Percentiles rank a stretch among this genome's conserved stretches.
Evolutionary conservation across 1,140 invertebrate genomes (phyloP).

Genomic region (Lepidurus packardi): DNA sequence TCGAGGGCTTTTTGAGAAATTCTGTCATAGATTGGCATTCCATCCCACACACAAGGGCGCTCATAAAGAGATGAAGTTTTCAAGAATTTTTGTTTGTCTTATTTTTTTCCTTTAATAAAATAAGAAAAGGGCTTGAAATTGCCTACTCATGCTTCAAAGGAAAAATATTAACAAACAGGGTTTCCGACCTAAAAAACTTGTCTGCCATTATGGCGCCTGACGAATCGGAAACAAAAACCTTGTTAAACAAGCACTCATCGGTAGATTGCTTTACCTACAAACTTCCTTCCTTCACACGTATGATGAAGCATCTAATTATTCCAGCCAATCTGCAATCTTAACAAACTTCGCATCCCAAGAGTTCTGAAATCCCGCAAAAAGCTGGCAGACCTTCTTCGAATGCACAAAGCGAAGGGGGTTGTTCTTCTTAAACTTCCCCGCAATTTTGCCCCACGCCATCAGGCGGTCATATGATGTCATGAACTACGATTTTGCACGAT

Average conservation of each 20-base stretch:
- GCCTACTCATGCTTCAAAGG: slow-evolving; percentile 1
- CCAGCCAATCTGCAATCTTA: not conserved
- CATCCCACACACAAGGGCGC: too few relatives aligned
- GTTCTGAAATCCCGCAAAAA: not conserved
- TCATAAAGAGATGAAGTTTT: too few relatives aligned
- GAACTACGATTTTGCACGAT: too few relatives aligned
- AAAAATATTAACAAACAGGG: not conserved
- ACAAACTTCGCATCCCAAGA: not conserved
- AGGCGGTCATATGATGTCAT: too few relatives aligned
- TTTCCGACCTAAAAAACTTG: not conserved
- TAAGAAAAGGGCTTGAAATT: not conserved
- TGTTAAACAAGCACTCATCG: slow-evolving; percentile 19
- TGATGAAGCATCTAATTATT: not conserved
- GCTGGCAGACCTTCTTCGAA: too few relatives aligned
- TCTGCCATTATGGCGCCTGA: not conserved
- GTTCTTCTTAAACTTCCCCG: too few relatives aligned
- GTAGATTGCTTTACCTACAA: not conserved
- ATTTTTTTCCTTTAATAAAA: too few relatives aligned
- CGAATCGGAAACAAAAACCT: slow-evolving; percentile 6
- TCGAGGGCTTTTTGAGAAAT: too few relatives aligned
- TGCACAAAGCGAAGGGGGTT: too few relatives aligned
- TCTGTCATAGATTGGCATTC: too few relatives aligned
- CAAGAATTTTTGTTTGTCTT: not conserved
- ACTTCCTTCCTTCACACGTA: not conserved
- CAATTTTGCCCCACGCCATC: too few relatives aligned